Conservation (phyloP, 1,140 invertebrate genomes). For the Venustaconcha ellipsiformis region DNA sequence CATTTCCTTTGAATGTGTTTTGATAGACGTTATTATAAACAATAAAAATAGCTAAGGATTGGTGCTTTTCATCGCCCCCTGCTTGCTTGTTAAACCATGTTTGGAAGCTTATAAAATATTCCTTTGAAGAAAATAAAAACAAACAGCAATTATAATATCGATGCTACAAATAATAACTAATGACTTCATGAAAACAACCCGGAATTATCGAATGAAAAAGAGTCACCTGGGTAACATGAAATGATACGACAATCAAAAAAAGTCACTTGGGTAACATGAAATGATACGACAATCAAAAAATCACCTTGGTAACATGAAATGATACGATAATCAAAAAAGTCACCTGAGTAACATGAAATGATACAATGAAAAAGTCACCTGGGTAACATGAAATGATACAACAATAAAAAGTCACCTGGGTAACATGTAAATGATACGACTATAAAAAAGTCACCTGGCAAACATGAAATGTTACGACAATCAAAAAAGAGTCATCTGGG, state of each 20-base stretch:
- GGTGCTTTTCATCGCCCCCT: constrained; percentile 6
- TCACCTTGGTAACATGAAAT: not conserved
- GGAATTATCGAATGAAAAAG: not conserved
- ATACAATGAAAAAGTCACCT: not conserved
- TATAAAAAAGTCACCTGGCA: not conserved
- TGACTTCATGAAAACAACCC: constrained; percentile 18
- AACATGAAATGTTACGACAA: not conserved
- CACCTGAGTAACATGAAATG: not conserved
- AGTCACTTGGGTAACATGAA: too few species aligned
- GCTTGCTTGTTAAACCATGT: not conserved
- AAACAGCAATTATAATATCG: not conserved
- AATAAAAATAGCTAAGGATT: not conserved
- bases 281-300: too few species aligned
- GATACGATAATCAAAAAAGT: not conserved
- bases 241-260: not conserved
- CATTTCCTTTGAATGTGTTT: not conserved
- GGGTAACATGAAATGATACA: too few species aligned
- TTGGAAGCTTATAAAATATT: not conserved
- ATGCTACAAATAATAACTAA: constrained; percentile 5
- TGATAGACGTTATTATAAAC: constrained; percentile 4
- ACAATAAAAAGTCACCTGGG: too few species aligned
- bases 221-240: not conserved
- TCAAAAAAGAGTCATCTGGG: not conserved
- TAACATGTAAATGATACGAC: not conserved
- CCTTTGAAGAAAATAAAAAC: constrained; percentile 8